phyloP scores from a whole-genome alignment of 2,888 invertebrate species.

The Bibio marci region DNA sequence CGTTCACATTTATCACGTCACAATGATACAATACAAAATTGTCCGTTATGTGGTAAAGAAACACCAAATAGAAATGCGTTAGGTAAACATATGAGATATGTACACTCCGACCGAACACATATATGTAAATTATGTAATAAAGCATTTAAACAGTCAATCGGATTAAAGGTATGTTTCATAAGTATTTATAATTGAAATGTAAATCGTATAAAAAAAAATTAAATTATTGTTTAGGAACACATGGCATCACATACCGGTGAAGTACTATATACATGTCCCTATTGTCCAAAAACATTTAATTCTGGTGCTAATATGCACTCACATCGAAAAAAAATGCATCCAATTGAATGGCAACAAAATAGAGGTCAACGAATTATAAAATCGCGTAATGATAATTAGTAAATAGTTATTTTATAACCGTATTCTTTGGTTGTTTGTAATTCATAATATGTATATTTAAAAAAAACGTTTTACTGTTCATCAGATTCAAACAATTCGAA shows the following conservation, averaged over 20 bases:
- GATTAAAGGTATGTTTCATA: slow-evolving; percentile 17
- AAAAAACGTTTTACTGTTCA: too few species aligned
- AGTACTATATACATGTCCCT: slow-evolving; percentile 25
- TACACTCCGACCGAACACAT: slow-evolving; percentile 21
- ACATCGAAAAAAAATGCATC: slow-evolving; percentile 26
- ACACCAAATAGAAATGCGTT: slow-evolving; percentile 25
- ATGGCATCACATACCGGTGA: slow-evolving; percentile 28
- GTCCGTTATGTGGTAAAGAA: slow-evolving; percentile 14
- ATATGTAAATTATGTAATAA: slow-evolving; percentile 25
- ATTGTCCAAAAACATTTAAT: slow-evolving; percentile 27
- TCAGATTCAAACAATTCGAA: too few species aligned
- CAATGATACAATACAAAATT: background rate
- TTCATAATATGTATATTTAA: too few species aligned
- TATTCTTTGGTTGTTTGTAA: too few species aligned
- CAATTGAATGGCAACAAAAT: slow-evolving; percentile 22
- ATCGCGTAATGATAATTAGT: too few species aligned
- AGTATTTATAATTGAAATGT: too few species aligned
- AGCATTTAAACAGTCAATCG: slow-evolving; percentile 24
- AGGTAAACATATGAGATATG: slow-evolving; percentile 24
- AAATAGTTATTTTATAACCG: too few species aligned
- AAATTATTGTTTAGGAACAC: slow-evolving; percentile 18
- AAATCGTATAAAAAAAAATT: too few species aligned
- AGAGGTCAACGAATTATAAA: slow-evolving; percentile 12
- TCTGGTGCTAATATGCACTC: slow-evolving; percentile 29
- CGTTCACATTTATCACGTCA: background rate